Evolutionary conservation across 1,140 invertebrate genomes (phyloP).

Genomic region (Heliconius hermathena): DNA sequence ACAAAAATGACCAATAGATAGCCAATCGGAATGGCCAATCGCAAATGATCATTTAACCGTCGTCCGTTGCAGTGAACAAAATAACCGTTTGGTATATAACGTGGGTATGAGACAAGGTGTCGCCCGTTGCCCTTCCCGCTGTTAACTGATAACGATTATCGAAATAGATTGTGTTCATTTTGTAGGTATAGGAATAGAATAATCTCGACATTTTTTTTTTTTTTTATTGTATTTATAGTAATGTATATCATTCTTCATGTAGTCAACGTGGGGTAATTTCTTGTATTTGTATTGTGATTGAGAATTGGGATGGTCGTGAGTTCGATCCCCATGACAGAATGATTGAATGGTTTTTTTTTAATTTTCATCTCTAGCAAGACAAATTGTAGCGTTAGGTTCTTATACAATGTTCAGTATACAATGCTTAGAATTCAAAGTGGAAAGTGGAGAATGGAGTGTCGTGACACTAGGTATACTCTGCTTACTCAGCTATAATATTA

Average conservation of each 20-base stretch:
- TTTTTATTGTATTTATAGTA: neutral
- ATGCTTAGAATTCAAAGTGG: no score
- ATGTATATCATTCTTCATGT: no score
- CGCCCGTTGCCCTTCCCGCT: neutral
- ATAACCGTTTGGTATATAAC: conserved; percentile 1
- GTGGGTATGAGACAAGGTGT: neutral
- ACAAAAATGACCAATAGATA: no score
- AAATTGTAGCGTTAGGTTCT: no score
- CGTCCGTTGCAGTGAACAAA: neutral
- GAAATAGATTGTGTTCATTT: neutral
- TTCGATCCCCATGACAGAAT: neutral
- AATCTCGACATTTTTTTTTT: neutral
- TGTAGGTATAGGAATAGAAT: neutral
- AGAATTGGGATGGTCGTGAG: neutral
- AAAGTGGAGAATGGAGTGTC: no score
- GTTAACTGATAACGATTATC: neutral
- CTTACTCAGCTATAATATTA: no score
- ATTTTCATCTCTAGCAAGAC: no score
- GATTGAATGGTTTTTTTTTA: neutral
- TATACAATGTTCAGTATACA: no score
- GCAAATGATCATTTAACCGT: neutral
- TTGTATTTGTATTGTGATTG: no score
- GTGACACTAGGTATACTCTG: no score
- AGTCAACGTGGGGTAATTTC: no score
- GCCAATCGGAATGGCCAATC: neutral